A percentile compares a stretch with the other conserved stretches of the same genome.
phyloP scores from a whole-genome alignment of 2,888 invertebrate genomes.

The Hydropsyche betteni region DNA sequence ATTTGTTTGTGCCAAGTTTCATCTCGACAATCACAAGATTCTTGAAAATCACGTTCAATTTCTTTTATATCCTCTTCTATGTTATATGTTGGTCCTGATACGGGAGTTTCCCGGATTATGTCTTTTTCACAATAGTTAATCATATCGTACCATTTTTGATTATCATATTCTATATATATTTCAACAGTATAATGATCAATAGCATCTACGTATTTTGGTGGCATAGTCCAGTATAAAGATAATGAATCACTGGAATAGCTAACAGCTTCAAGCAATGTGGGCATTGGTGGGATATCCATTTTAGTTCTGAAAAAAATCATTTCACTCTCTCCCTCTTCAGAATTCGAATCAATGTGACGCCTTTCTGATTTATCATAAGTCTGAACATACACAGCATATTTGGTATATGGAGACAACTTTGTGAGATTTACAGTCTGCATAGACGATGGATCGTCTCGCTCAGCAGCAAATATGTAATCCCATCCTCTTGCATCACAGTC shows the following conservation, averaged over 20 bases:
- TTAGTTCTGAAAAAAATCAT: constrained; percentile 73
- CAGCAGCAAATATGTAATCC: constrained; percentile 53
- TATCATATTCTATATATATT: constrained; percentile 56
- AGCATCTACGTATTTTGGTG: constrained; percentile 58
- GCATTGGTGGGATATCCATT: constrained; percentile 65
- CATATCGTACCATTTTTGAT: constrained; percentile 58
- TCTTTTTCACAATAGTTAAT: constrained; percentile 63
- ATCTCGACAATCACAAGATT: constrained; percentile 48
- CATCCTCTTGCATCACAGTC: constrained; percentile 58
- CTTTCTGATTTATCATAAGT: constrained; percentile 66
- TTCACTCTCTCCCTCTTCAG: constrained; percentile 67
- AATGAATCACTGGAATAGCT: constrained; percentile 57
- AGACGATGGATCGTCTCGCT: constrained; percentile 50
- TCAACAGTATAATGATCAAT: constrained; percentile 58
- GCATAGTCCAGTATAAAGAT: constrained; percentile 69
- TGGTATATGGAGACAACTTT: constrained; percentile 71
- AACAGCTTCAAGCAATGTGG: constrained; percentile 54
- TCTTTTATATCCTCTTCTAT: constrained; percentile 46
- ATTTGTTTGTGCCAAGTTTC: constrained; percentile 6
- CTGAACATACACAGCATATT: constrained; percentile 79
- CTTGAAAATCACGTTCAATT: constrained; percentile 53
- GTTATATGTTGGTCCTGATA: constrained; percentile 46
- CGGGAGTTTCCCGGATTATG: constrained; percentile 54
- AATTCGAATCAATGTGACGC: constrained; percentile 59
- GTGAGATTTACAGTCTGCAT: constrained; percentile 55